Percentiles rank a stretch among this genome's conserved stretches.
phyloP scores from a whole-genome alignment of 2,888 invertebrate genomes.

The Sussaba pulchella region DNA sequence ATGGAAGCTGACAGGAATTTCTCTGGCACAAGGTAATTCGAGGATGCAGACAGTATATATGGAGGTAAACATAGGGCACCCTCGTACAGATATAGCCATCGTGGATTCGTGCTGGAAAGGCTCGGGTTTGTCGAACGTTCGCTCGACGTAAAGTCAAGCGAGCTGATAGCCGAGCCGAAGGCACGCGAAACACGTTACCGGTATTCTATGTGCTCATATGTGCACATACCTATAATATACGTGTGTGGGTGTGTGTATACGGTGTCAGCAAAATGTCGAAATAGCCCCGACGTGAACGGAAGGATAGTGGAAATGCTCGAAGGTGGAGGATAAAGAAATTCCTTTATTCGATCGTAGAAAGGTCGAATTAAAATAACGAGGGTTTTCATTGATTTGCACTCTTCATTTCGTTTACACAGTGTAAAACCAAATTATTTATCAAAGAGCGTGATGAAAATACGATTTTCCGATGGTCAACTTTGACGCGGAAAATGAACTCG shows the following conservation, averaged over 20 bases:
- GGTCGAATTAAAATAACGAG: too few relatives aligned
- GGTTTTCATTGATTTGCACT: too few relatives aligned
- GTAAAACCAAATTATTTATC: too few relatives aligned
- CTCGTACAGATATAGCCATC: neutral
- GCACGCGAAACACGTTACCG: slow-evolving; percentile 46
- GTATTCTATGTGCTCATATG: slow-evolving; percentile 20
- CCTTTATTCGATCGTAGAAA: neutral
- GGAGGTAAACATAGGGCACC: neutral
- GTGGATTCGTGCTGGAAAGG: neutral
- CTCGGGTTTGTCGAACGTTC: slow-evolving; percentile 49
- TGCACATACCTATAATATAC: too few relatives aligned
- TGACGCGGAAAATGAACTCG: too few relatives aligned
- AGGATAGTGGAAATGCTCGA: slow-evolving; percentile 4
- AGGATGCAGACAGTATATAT: neutral
- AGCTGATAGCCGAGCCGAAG: slow-evolving; percentile 27
- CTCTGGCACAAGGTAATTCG: slow-evolving; percentile 7
- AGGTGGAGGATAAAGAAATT: slow-evolving; percentile 9
- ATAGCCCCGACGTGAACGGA: slow-evolving; percentile 35
- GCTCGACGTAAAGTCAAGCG: slow-evolving; percentile 43
- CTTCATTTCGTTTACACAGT: too few relatives aligned
- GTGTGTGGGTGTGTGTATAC: too few relatives aligned
- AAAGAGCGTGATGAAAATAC: too few relatives aligned
- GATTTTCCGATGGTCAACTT: too few relatives aligned
- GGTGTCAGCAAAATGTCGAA: slow-evolving; percentile 45
- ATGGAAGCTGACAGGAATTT: slow-evolving; percentile 3